Evolutionary conservation across 2,113 vertebrate species (phyloP).

Genomic region (Anguilla japonica): DNA sequence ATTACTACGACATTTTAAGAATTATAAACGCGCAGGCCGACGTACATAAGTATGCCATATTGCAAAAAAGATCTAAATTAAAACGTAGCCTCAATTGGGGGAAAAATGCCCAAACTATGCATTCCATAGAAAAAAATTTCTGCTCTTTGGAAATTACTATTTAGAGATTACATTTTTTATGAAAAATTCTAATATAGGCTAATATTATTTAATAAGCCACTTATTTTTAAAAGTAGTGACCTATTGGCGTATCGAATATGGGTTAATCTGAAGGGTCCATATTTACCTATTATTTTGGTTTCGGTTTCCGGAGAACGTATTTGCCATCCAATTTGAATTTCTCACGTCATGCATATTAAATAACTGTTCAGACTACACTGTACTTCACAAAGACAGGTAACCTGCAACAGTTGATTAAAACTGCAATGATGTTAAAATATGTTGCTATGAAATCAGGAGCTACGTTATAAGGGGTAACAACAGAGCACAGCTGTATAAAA

Average conservation of each 20-base stretch:
- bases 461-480: not conserved
- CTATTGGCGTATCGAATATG: no score
- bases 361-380: not conserved
- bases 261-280: no score
- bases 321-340: not conserved
- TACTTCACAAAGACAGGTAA: not conserved
- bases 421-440: not conserved
- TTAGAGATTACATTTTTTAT: not conserved
- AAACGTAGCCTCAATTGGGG: not conserved
- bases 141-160: not conserved
- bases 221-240: no score
- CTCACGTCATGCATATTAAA: not conserved
- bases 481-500: not conserved
- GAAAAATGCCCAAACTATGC: not conserved
- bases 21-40: not conserved
- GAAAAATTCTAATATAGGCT: not conserved
- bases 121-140: not conserved
- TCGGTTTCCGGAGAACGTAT: not conserved
- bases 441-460: not conserved
- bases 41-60: not conserved
- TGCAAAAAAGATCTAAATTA: not conserved
- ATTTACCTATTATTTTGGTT: no score
- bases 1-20: not conserved
- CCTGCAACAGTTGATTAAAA: not conserved
- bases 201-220: not conserved